Percentiles rank a stretch among this genome's conserved stretches.
Conservation (phyloP, 2,113 vertebrate genomes). For the Tylochromis polylepis region DNA sequence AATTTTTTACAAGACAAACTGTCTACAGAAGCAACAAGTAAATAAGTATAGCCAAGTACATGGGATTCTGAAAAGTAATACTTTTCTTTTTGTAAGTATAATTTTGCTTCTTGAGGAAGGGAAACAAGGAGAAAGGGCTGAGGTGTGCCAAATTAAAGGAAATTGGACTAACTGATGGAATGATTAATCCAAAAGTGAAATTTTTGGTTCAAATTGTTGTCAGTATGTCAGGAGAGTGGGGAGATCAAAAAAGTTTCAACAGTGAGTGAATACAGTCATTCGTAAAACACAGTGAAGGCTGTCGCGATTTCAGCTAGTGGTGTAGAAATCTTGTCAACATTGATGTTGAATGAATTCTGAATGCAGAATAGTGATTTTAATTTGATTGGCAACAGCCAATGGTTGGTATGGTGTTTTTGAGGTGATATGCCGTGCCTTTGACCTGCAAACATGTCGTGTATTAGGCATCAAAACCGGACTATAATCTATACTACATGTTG, state of each 20-base stretch:
- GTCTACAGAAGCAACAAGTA: no score
- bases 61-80: neutral
- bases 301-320: no score
- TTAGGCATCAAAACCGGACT: neutral
- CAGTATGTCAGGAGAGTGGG: rapidly evolving
- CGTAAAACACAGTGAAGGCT: no score
- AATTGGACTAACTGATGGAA: neutral
- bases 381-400: neutral
- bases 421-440: rapidly evolving
- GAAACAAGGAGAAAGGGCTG: neutral
- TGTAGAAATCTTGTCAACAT: rapidly evolving
- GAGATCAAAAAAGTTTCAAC: neutral
- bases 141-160: neutral
- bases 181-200: rapidly evolving
- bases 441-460: neutral
- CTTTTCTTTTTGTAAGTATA: neutral
- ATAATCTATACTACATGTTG: rapidly evolving
- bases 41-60: rapidly evolving
- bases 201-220: rapidly evolving
- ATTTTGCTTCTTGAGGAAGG: neutral
- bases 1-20: no score
- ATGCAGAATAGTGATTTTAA: neutral
- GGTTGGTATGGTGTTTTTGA: neutral
- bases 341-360: neutral
- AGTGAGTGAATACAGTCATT: no score